Percentiles rank a stretch among this genome's conserved stretches.
Conservation (phyloP, 30 jellyfish, hydroid and myxozoan genomes). For the Clytia hemisphaerica region DNA sequence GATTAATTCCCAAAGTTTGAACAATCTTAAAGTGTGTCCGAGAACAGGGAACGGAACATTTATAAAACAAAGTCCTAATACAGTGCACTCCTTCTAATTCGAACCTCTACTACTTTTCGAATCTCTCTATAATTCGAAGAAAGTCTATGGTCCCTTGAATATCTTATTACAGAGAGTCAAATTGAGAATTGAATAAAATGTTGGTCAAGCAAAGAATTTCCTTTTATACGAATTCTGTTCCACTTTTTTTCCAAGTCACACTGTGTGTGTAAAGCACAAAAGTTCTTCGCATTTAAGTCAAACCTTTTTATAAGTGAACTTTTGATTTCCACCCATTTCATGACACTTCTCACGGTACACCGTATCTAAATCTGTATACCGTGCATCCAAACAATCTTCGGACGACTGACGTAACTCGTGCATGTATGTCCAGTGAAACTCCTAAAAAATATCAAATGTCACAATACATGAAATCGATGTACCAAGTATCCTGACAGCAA, state of each 20-base stretch:
- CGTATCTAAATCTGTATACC: conserved; percentile 69
- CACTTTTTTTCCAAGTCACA: background rate
- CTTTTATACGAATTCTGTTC: background rate
- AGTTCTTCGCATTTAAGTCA: background rate
- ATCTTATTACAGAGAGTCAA: too few relatives aligned
- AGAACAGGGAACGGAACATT: too few relatives aligned
- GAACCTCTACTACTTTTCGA: too few relatives aligned
- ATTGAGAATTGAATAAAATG: too few relatives aligned
- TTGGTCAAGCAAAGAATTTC: too few relatives aligned
- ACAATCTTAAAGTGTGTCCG: too few relatives aligned
- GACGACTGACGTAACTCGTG: conserved; percentile 81
- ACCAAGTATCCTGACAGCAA: background rate
- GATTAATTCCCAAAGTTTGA: too few relatives aligned
- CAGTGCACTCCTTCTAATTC: too few relatives aligned
- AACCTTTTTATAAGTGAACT: conserved; percentile 53
- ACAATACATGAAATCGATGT: background rate
- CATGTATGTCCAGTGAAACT: conserved; percentile 78
- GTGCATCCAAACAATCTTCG: conserved; percentile 94
- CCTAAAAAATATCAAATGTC: conserved; percentile 18
- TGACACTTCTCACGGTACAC: conserved; percentile 93
- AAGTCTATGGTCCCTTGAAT: too few relatives aligned
- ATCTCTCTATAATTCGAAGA: too few relatives aligned
- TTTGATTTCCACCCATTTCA: conserved; percentile 98
- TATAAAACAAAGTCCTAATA: too few relatives aligned
- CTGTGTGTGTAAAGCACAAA: background rate